A percentile compares a stretch with the other conserved stretches of the same genome.
Conservation (phyloP, 2,888 invertebrate genomes). For the Caenorhabditis sp. region DNA sequence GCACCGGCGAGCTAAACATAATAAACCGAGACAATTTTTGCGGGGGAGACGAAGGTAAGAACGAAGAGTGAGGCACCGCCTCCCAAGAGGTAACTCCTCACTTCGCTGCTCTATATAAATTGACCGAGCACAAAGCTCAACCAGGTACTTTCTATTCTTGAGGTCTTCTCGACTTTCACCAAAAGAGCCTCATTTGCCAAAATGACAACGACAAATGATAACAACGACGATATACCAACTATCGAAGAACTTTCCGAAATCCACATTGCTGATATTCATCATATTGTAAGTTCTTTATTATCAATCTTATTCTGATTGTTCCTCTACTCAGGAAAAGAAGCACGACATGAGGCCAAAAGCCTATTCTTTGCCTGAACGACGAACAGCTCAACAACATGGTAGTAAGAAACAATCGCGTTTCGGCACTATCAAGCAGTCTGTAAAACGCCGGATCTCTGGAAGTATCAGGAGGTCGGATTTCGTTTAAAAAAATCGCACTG, state of each 20-base stretch:
- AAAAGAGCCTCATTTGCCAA: slow-evolving; percentile 3
- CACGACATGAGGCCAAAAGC: slow-evolving; percentile 57
- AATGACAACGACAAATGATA: slow-evolving; percentile 38
- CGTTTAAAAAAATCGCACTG: background rate
- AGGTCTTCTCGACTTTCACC: background rate
- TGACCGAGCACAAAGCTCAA: slow-evolving; percentile 56
- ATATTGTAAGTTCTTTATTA: slow-evolving; percentile 33
- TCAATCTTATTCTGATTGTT: background rate
- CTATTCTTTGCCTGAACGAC: slow-evolving; percentile 57
- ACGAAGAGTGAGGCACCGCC: slow-evolving; percentile 46
- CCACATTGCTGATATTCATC: slow-evolving; percentile 55
- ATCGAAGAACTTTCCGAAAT: slow-evolving; percentile 64
- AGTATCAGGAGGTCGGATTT: slow-evolving; percentile 61
- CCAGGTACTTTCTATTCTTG: slow-evolving; percentile 27
- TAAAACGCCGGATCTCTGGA: slow-evolving; percentile 63
- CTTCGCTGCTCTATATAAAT: slow-evolving; percentile 50
- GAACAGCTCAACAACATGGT: slow-evolving; percentile 37
- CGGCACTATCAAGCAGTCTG: slow-evolving; percentile 65
- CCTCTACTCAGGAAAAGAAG: slow-evolving; percentile 51
- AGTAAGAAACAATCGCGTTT: slow-evolving; percentile 58
- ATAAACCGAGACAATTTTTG: slow-evolving; percentile 53
- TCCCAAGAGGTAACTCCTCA: background rate
- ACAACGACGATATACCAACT: slow-evolving; percentile 63
- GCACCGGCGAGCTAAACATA: slow-evolving; percentile 54
- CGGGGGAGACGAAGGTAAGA: slow-evolving; percentile 47